These are phyloP conservation scores for Acipenser transmontanus DNA, from an alignment of 2,797 vertebrate genomes.

Conservation along the genomic window DNA sequence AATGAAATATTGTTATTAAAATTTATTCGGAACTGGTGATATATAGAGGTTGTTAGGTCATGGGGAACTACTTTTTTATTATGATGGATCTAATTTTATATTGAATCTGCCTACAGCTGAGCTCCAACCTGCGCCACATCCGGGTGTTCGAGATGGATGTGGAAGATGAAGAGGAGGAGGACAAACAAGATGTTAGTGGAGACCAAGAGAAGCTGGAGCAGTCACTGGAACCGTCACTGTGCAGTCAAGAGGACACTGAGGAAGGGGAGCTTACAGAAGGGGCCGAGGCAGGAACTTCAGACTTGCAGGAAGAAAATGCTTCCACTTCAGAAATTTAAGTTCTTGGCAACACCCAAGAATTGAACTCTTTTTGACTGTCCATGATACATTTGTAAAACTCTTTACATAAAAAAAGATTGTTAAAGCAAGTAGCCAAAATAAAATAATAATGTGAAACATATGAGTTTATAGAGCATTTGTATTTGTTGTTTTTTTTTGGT, in stretches of 20 bases:
- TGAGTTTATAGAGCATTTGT: no score
- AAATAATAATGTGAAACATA: no score
- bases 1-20: no score
- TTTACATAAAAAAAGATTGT: no score
- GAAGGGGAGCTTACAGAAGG: slow-evolving; percentile 37
- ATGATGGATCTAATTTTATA: background rate
- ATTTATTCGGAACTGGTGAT: no score
- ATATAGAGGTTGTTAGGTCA: background rate
- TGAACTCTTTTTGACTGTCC: no score
- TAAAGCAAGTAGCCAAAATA: no score
- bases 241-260: slow-evolving; percentile 33
- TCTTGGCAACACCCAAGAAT: no score
- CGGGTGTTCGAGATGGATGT: slow-evolving; percentile 97
- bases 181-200: slow-evolving; percentile 62
- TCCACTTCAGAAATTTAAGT: slow-evolving; percentile 21
- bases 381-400: no score
- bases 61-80: background rate
- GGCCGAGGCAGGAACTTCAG: slow-evolving; percentile 28
- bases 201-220: slow-evolving; percentile 65
- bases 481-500: no score
- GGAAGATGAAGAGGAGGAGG: slow-evolving; percentile 91
- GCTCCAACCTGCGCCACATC: slow-evolving; percentile 86
- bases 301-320: slow-evolving; percentile 18
- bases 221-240: slow-evolving; percentile 48
- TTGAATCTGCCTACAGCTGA: slow-evolving; percentile 59